phyloP scores from a whole-genome alignment of 2,797 vertebrate genomes.

The Pantherophis alleghaniensis region DNA sequence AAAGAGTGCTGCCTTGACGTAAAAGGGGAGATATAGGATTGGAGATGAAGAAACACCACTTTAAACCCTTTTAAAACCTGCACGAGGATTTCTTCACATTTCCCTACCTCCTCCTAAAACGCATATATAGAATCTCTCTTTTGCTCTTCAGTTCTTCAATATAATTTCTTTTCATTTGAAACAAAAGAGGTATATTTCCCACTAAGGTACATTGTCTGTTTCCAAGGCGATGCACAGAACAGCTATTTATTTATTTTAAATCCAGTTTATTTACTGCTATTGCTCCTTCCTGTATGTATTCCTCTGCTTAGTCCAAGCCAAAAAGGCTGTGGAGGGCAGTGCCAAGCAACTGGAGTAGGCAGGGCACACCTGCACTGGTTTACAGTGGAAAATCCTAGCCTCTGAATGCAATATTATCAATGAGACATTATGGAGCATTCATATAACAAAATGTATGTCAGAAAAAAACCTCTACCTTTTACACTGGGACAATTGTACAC shows the following conservation, averaged over 20 bases:
- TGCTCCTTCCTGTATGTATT: background rate
- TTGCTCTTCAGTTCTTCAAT: background rate
- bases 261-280: background rate
- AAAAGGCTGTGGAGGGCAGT: background rate
- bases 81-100: background rate
- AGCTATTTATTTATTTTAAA: background rate
- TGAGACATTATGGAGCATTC: background rate
- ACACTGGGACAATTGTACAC: background rate
- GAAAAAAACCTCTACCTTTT: background rate
- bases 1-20: background rate
- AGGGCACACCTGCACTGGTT: background rate
- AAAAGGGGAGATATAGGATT: background rate
- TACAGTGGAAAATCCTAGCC: background rate
- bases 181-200: background rate
- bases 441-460: background rate
- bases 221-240: background rate
- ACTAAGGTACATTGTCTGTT: background rate
- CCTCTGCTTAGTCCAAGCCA: background rate
- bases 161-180: background rate
- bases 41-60: background rate
- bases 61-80: background rate
- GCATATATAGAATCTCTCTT: background rate
- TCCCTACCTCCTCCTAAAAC: background rate
- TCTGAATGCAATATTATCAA: background rate
- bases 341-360: background rate